Percentiles rank a stretch among this genome's conserved stretches.
phyloP scores from a whole-genome alignment of 2,113 vertebrate species.

The Heloderma charlesbogerti region DNA sequence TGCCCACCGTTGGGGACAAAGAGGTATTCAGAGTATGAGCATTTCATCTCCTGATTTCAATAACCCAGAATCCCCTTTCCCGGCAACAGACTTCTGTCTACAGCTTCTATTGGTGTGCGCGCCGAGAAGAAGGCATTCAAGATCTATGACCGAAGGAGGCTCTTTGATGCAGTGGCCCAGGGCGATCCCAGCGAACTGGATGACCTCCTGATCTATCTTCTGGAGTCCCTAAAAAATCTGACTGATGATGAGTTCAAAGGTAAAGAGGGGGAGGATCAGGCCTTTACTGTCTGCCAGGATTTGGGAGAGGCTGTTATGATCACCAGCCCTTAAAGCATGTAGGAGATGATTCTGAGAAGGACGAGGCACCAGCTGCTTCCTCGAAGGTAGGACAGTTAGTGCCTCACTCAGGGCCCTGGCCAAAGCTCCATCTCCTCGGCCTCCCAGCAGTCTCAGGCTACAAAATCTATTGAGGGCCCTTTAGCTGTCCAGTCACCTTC shows the following conservation, averaged over 20 bases:
- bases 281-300: neutral
- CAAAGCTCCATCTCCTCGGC: too few relatives aligned
- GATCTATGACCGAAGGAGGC: constrained; percentile 74
- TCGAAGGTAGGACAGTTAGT: too few relatives aligned
- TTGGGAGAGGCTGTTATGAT: too few relatives aligned
- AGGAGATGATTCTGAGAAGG: too few relatives aligned
- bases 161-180: constrained; percentile 90
- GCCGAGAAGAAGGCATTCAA: constrained; percentile 75
- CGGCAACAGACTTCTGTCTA: constrained; percentile 57
- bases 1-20: too few relatives aligned
- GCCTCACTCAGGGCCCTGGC: too few relatives aligned
- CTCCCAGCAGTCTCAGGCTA: too few relatives aligned
- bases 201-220: constrained; percentile 85
- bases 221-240: constrained; percentile 83
- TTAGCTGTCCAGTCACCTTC: too few relatives aligned
- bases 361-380: too few relatives aligned
- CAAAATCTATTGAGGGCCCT: too few relatives aligned
- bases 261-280: constrained; percentile 21
- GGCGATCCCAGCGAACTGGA: constrained; percentile 82
- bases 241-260: constrained; percentile 90
- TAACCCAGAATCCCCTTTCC: constrained; percentile 10
- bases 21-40: neutral
- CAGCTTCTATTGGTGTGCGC: constrained; percentile 63
- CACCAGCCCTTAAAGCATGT: too few relatives aligned
- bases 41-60: neutral